phyloP scores from a whole-genome alignment of 2,888 invertebrate species.

The Eristalinus aeneus region DNA sequence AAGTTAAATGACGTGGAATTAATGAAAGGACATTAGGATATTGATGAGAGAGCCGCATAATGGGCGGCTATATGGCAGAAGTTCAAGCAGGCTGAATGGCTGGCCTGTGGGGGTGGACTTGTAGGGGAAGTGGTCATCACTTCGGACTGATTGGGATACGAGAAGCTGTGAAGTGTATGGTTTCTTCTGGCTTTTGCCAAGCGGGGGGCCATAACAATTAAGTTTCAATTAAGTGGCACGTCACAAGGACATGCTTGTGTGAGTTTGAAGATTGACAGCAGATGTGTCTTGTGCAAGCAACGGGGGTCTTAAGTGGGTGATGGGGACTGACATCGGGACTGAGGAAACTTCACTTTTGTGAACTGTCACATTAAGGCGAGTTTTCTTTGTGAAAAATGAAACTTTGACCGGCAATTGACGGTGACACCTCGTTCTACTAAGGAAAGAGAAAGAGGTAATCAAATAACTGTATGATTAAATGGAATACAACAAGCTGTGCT shows the following conservation, averaged over 20 bases:
- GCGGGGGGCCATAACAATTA: neutral
- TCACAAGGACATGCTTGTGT: neutral
- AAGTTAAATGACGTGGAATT: slow-evolving; percentile 7
- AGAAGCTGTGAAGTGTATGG: neutral
- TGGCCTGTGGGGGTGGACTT: neutral
- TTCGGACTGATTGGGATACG: neutral
- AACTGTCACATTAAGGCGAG: too few relatives aligned
- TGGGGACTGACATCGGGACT: neutral
- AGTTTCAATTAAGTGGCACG: neutral
- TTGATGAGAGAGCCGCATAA: neutral
- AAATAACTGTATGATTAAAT: too few relatives aligned
- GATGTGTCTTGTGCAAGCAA: neutral
- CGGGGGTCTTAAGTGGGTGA: neutral
- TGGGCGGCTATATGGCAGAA: neutral
- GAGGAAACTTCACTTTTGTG: neutral
- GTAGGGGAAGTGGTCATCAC: neutral
- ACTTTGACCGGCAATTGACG: too few relatives aligned
- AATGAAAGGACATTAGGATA: neutral
- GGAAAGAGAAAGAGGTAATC: too few relatives aligned
- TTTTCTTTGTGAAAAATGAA: too few relatives aligned
- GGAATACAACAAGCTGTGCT: too few relatives aligned
- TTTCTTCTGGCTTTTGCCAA: neutral
- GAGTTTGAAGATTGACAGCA: neutral
- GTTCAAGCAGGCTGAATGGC: neutral
- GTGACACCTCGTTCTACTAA: too few relatives aligned